phyloP scores from a whole-genome alignment of 2,888 invertebrate genomes.

The Amiota communis region DNA sequence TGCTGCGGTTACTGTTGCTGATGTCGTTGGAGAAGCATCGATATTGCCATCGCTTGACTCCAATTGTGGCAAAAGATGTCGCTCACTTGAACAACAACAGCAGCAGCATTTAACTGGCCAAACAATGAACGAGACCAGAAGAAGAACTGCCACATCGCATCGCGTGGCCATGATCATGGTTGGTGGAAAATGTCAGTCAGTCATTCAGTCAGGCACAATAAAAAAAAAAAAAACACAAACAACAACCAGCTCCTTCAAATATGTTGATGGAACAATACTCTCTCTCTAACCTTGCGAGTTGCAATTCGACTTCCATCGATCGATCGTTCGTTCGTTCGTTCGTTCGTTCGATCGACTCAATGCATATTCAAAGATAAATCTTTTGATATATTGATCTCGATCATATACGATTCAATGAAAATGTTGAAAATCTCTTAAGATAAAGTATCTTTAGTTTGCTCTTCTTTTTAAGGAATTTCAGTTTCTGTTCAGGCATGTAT shows the following conservation, averaged over 20 bases:
- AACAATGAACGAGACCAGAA: slow-evolving; percentile 41
- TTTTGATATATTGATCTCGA: not conserved
- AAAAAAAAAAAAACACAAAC: no score
- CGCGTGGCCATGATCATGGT: slow-evolving; percentile 1
- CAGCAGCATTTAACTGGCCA: slow-evolving; percentile 3
- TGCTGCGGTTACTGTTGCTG: not conserved
- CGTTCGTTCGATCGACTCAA: no score
- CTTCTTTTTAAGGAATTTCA: no score
- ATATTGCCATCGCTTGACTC: not conserved
- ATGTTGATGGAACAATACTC: slow-evolving; percentile 1
- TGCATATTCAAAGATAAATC: slow-evolving; percentile 15
- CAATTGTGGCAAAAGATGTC: slow-evolving; percentile 17
- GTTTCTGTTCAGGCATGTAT: no score
- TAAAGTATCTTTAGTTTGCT: no score
- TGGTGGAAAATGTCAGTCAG: slow-evolving; percentile 18
- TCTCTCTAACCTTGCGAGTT: not conserved
- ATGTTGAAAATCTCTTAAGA: no score
- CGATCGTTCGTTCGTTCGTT: not conserved
- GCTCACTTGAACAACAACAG: slow-evolving; percentile 16
- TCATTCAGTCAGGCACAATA: not conserved
- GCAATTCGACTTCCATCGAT: not conserved
- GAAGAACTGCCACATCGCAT: slow-evolving; percentile 11
- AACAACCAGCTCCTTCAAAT: slow-evolving; percentile 6
- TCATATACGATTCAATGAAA: no score
- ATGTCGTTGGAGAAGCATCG: not conserved